Percentiles rank a stretch among this genome's conserved stretches.
Evolutionary conservation across 2,888 invertebrate species (phyloP).

Genomic region (Leucoma salicis): DNA sequence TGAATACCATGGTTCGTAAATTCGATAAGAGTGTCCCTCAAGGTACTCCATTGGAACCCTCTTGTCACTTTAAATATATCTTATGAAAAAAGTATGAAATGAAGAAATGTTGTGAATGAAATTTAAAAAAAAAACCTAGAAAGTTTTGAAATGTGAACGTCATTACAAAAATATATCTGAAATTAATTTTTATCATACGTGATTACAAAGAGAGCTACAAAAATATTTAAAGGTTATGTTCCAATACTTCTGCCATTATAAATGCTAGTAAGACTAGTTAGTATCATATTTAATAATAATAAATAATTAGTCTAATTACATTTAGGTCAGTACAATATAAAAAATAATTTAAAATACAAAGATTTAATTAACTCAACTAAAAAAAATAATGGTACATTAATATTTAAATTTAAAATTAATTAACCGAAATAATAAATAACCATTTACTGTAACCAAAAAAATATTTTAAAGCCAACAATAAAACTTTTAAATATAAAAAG

Average conservation of each 20-base stretch:
- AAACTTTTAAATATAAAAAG: background rate
- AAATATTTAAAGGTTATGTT: background rate
- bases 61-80: conserved; percentile 31
- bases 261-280: background rate
- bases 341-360: background rate
- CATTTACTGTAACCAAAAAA: background rate
- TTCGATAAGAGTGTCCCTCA: conserved; percentile 51
- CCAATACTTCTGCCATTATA: background rate
- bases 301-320: too few species aligned
- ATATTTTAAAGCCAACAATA: background rate
- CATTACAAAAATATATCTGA: background rate
- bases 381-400: background rate
- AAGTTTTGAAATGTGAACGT: conserved; percentile 19
- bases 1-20: conserved; percentile 39
- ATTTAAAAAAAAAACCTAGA: conserved; percentile 1
- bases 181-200: background rate
- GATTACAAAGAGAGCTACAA: background rate
- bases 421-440: background rate
- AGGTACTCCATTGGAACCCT: conserved; percentile 66
- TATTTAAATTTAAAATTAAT: background rate
- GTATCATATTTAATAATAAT: background rate
- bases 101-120: conserved; percentile 17
- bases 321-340: too few species aligned
- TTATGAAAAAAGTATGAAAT: conserved; percentile 23
- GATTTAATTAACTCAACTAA: background rate